These are phyloP conservation scores for Proterorhinus semilunaris DNA, from an alignment of 2,113 vertebrate species.

Conservation along the genomic window DNA sequence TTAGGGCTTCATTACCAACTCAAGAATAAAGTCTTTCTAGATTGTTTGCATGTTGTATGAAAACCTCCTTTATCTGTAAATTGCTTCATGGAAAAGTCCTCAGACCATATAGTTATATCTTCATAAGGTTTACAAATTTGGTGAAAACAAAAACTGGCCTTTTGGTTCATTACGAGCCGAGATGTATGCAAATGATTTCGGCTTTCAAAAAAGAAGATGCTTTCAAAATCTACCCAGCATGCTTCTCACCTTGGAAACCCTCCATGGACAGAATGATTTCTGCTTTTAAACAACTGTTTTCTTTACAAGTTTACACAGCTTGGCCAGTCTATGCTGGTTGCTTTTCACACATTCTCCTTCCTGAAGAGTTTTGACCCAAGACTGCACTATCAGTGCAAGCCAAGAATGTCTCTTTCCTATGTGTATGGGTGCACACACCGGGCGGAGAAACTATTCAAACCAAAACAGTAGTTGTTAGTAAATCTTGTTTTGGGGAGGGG, in stretches of 20 bases:
- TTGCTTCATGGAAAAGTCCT: no score
- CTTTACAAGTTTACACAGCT: constrained; percentile 12
- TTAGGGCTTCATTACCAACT: no score
- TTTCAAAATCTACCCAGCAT: constrained; percentile 3
- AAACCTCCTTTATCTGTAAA: no score
- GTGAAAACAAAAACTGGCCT: no score
- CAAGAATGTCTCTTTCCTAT: constrained; percentile 8
- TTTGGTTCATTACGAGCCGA: no score
- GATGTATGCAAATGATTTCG: background rate
- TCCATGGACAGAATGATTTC: background rate
- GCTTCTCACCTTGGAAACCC: background rate
- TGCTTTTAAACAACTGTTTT: background rate
- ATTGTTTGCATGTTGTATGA: no score
- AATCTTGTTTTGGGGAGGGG: constrained; percentile 70
- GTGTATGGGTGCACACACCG: constrained; percentile 15
- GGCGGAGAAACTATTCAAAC: constrained; percentile 57
- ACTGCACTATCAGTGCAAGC: background rate
- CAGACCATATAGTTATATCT: no score
- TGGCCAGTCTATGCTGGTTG: constrained; percentile 52
- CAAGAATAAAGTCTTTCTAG: no score
- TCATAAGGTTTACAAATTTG: no score
- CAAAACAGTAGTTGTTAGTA: constrained; percentile 64
- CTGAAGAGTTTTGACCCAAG: background rate
- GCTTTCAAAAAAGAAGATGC: constrained; percentile 4
- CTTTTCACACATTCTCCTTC: constrained; percentile 28